phyloP scores from a whole-genome alignment of 2,113 vertebrate species.

The Vicugna pacos region DNA sequence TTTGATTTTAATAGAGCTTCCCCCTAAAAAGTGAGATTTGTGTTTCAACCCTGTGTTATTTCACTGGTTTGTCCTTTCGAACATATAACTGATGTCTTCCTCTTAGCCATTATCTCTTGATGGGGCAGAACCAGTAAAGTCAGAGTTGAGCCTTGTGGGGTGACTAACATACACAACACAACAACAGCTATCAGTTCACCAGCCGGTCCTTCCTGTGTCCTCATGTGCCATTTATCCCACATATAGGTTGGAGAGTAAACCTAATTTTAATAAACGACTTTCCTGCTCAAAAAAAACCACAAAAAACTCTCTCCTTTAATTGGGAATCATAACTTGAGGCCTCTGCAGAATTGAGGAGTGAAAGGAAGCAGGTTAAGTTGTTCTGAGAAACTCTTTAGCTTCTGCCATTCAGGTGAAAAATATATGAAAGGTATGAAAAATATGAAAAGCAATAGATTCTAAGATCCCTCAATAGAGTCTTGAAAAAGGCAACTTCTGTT shows the following conservation, averaged over 20 bases:
- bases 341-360: background rate
- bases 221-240: background rate
- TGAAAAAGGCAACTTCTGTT: background rate
- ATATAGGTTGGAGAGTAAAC: background rate
- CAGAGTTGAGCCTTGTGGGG: background rate
- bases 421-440: background rate
- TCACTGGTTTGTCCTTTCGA: background rate
- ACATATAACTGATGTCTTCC: background rate
- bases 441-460: background rate
- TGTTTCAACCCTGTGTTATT: background rate
- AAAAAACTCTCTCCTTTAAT: background rate
- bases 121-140: background rate
- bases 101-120: background rate
- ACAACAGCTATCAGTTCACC: background rate
- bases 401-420: background rate
- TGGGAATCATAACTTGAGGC: background rate
- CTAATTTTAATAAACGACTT: background rate
- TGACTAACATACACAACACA: background rate
- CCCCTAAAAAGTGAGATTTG: background rate
- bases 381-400: background rate
- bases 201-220: background rate
- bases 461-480: background rate
- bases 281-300: background rate
- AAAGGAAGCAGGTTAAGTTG: background rate
- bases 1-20: constrained; percentile 70